Base-by-base conservation (phyloP, 2,797 vertebrate species). In the Typhlichthys subterraneus region DNA sequence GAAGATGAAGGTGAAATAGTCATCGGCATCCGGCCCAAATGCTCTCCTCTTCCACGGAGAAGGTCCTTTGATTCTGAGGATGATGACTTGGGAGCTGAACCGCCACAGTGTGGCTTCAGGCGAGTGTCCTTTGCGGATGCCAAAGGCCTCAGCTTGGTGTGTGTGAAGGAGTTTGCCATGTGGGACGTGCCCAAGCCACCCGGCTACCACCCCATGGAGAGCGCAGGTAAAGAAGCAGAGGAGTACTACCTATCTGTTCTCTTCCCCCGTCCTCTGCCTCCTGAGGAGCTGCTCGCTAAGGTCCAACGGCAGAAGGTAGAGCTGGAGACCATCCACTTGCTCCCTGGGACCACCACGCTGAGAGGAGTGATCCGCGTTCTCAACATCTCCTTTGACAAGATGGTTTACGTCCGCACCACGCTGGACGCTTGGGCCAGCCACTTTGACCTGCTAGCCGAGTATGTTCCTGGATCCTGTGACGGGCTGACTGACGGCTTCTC, bases 61-160 rank as follows among this genome's bases (percentile, higher is more conserved):
- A 86, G 89, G 70, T 92, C 82, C 81, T 97, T 95, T 19, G 67
- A 62, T 57, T 89, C 89, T 57, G 95, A 94, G 0, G 95, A 95
- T 0, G 95, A 95, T 45, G 95, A 98, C 53, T 92, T 81, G 0
- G 94, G 93, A 38, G 38, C 88, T 12, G 92, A 94, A 13, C 72
- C 75, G 0, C 82, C 80, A 1, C 63, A 81, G 82, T 76, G 68
- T 70, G 69, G 91, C 71, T 69, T 88, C 69, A 93, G 98, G 70
- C 95, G 94, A 78, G 98, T 99, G 83, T 98, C 96, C 11, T 99
- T 99, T 76, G 98, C 97, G 3, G 98, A 99, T 45, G 88, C 91
- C 45, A 94, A 95, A 73, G 98, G 98, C 57, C 93, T 97, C 69
- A 91, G 91, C 84, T 93, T 99, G 64, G 97, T 98, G 48, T 94